phyloP scores from a whole-genome alignment of 1,140 invertebrate genomes.

The Zaprionus vittiger region DNA sequence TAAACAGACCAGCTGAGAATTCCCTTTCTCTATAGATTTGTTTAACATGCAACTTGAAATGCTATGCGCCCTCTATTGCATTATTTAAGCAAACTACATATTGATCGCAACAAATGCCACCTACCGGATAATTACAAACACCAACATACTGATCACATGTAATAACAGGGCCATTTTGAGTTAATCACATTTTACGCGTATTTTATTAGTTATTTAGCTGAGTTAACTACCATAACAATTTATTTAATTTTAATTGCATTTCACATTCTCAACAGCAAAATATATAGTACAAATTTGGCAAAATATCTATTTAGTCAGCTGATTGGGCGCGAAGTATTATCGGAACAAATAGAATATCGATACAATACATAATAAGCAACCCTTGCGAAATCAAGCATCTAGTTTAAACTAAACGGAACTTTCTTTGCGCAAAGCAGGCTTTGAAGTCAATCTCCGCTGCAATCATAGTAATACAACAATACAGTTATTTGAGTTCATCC shows the following conservation, averaged over 20 bases:
- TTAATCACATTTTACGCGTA: background rate
- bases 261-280: too few species aligned
- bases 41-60: background rate
- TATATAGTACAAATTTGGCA: too few species aligned
- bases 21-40: background rate
- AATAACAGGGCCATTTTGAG: conserved; percentile 3
- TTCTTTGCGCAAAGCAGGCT: conserved; percentile 16
- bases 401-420: conserved; percentile 41
- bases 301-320: background rate
- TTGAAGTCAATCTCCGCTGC: conserved; percentile 9
- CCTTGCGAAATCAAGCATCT: conserved; percentile 19
- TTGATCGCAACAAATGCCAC: conserved; percentile 8
- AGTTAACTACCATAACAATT: background rate
- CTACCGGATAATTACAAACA: background rate
- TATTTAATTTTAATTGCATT: too few species aligned
- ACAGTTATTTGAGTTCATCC: background rate
- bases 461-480: background rate
- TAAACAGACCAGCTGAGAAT: too few species aligned
- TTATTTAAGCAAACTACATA: background rate
- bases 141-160: conserved; percentile 1
- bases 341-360: conserved; percentile 15
- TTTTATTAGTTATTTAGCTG: background rate
- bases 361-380: background rate
- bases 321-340: background rate
- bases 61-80: background rate